A percentile compares a stretch with the other conserved stretches of the same genome.
These are phyloP conservation scores for Polyergus mexicanus DNA, from an alignment of 1,140 invertebrate species.

Conservation along the genomic window DNA sequence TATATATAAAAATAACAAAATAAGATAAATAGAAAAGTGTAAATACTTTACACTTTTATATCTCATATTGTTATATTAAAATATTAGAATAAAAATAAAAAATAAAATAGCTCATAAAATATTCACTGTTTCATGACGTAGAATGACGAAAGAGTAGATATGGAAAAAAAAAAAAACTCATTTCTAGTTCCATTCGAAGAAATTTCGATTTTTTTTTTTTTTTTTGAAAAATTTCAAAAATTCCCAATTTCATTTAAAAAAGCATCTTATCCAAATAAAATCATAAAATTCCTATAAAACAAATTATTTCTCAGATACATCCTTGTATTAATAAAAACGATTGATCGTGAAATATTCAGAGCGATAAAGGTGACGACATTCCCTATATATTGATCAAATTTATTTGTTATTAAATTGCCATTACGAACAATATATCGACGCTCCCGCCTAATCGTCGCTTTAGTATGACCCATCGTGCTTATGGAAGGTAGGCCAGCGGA, in stretches of 20 bases:
- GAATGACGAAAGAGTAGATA: not conserved
- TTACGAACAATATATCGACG: conserved; percentile 15
- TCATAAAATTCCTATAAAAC: not conserved
- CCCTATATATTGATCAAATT: not conserved
- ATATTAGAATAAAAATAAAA: not conserved
- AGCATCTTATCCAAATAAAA: not conserved
- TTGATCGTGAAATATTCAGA: not conserved
- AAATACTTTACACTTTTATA: conserved; percentile 10
- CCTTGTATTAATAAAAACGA: not conserved
- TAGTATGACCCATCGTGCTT: not conserved
- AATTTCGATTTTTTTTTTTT: too few species aligned
- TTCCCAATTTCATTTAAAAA: not conserved
- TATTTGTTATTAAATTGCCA: too few species aligned
- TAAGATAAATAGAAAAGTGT: not conserved
- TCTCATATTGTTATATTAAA: conserved; percentile 7
- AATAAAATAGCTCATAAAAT: conserved; percentile 24
- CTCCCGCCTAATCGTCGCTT: conserved; percentile 7
- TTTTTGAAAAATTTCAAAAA: not conserved
- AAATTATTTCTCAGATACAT: not conserved
- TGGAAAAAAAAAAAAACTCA: not conserved
- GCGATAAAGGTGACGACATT: not conserved
- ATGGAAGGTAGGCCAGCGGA: conserved; percentile 14
- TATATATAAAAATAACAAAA: not conserved
- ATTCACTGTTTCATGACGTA: not conserved
- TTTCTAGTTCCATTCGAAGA: not conserved